Conservation (phyloP, 1,140 invertebrate species). For the Diachasmimorpha longicaudata region DNA sequence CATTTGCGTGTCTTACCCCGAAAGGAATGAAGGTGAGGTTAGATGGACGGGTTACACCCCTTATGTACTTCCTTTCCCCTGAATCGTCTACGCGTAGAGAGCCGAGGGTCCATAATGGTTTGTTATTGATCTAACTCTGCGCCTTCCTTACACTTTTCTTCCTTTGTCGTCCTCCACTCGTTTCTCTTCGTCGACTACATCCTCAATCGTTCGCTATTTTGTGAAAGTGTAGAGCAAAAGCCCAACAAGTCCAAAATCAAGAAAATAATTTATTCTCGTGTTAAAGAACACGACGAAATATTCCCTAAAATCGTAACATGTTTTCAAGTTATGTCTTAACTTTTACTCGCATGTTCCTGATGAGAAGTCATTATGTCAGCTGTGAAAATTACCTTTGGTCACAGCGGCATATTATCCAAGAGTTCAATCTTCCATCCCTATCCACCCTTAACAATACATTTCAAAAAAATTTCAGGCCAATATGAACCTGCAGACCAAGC, state of each 20-base stretch:
- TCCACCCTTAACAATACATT: too few relatives aligned
- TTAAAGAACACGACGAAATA: not conserved
- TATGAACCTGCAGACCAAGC: too few relatives aligned
- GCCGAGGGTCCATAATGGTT: conserved; percentile 55
- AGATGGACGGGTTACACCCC: conserved; percentile 15
- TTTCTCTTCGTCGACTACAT: conserved; percentile 14
- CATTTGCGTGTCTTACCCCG: conserved; percentile 9
- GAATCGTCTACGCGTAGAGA: conserved; percentile 28
- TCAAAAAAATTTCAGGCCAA: too few relatives aligned
- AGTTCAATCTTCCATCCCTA: not conserved
- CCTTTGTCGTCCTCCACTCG: conserved; percentile 28
- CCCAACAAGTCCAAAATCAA: not conserved
- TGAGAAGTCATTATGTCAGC: conserved; percentile 2
- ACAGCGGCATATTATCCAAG: conserved; percentile 3
- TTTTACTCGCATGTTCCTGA: not conserved
- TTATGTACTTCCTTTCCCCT: conserved; percentile 23
- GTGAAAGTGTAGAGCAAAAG: not conserved
- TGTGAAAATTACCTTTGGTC: conserved; percentile 19
- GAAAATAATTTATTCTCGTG: not conserved
- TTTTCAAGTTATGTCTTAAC: not conserved
- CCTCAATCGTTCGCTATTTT: not conserved
- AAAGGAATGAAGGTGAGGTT: conserved; percentile 23
- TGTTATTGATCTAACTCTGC: conserved; percentile 51
- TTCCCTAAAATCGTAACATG: not conserved
- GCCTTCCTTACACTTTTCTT: conserved; percentile 41